Percentiles rank a stretch among this genome's conserved stretches.
phyloP scores from a whole-genome alignment of 1,140 invertebrate species.

The Drosophila tristis region DNA sequence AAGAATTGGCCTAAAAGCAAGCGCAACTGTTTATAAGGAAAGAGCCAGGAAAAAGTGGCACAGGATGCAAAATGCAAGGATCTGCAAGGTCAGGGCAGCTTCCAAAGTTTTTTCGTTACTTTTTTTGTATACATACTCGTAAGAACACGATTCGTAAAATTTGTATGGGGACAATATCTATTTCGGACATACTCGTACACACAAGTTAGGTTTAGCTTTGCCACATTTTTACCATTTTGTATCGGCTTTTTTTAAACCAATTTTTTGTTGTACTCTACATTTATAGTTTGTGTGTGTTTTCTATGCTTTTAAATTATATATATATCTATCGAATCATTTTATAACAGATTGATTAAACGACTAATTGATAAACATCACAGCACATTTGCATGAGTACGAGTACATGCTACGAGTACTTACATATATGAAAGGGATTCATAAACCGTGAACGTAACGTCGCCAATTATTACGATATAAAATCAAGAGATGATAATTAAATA shows the following conservation, averaged over 20 bases:
- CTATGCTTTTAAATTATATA: conserved; percentile 49
- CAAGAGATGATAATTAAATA: conserved; percentile 46
- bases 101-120: conserved; percentile 27
- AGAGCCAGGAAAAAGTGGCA: conserved; percentile 23
- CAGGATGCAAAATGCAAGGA: conserved; percentile 31
- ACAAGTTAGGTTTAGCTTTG: conserved; percentile 44
- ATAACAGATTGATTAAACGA: conserved; percentile 41
- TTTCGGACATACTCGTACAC: conserved; percentile 33
- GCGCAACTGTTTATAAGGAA: conserved; percentile 69
- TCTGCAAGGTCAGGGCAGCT: conserved; percentile 23
- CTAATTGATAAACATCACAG: conserved; percentile 60
- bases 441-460: conserved; percentile 78
- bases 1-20: conserved; percentile 55
- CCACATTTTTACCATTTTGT: not conserved
- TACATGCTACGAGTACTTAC: conserved; percentile 11
- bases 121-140: conserved; percentile 13
- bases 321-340: conserved; percentile 48
- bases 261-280: conserved; percentile 49
- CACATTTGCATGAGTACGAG: conserved; percentile 53
- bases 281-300: conserved; percentile 78
- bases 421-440: conserved; percentile 50
- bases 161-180: conserved; percentile 35
- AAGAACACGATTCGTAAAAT: conserved; percentile 7
- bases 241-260: conserved; percentile 6
- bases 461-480: conserved; percentile 69